Evolutionary conservation across 2,797 vertebrate genomes (phyloP).

Genomic region (Halcyon leucocephala): DNA sequence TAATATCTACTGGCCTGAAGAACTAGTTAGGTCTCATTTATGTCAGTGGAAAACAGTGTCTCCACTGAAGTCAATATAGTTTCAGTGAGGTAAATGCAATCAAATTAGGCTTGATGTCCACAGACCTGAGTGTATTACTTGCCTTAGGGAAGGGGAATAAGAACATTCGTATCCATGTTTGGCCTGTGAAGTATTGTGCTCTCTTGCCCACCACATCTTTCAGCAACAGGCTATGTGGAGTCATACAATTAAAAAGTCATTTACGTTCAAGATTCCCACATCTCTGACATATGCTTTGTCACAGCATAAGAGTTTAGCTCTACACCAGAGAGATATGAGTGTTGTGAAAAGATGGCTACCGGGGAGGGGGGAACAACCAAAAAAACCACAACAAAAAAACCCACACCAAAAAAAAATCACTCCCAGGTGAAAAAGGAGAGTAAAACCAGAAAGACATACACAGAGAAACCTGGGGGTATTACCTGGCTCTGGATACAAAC

Average conservation of each 20-base stretch:
- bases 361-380: too few relatives aligned
- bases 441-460: not conserved
- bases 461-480: not conserved
- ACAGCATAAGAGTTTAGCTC: not conserved
- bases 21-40: slow-evolving; percentile 53
- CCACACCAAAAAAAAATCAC: not conserved
- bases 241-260: slow-evolving; percentile 51
- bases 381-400: too few relatives aligned
- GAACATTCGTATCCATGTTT: slow-evolving; percentile 36
- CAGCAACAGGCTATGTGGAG: not conserved
- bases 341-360: not conserved
- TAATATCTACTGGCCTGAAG: slow-evolving; percentile 34
- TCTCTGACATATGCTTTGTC: slow-evolving; percentile 4
- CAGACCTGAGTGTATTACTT: slow-evolving; percentile 60
- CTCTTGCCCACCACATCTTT: not conserved
- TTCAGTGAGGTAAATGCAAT: slow-evolving; percentile 52
- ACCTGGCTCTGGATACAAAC: not conserved
- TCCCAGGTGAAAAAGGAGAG: not conserved
- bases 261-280: not conserved
- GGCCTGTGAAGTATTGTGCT: slow-evolving; percentile 37
- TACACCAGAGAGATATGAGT: not conserved
- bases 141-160: slow-evolving; percentile 38
- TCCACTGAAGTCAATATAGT: slow-evolving; percentile 52
- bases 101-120: slow-evolving; percentile 58
- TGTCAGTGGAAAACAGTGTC: slow-evolving; percentile 44